Conservation (phyloP, 2,113 vertebrate genomes). For the Lampris incognitus region DNA sequence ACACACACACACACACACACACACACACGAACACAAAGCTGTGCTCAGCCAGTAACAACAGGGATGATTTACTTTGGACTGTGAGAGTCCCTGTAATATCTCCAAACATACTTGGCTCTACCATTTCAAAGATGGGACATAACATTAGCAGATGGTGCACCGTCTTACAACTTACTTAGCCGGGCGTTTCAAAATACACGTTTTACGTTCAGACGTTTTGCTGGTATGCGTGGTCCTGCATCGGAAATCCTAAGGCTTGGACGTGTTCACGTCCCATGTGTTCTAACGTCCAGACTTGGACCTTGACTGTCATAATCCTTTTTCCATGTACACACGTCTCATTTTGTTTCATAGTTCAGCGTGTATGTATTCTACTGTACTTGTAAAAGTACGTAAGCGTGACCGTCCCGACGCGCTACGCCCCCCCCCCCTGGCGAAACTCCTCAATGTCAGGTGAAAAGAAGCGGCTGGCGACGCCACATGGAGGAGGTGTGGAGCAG, state of each 20-base stretch:
- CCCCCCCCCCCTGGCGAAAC: no score
- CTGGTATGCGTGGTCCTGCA: slow-evolving; percentile 7
- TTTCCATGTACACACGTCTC: not conserved
- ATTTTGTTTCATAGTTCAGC: no score
- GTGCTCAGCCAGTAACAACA: slow-evolving; percentile 57
- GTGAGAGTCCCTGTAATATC: slow-evolving; percentile 38
- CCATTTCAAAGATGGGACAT: slow-evolving; percentile 58
- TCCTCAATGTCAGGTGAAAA: no score
- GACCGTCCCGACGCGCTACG: no score
- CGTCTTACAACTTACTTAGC: slow-evolving; percentile 23
- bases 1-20: slow-evolving; percentile 16
- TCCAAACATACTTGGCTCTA: slow-evolving; percentile 51
- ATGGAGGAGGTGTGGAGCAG: no score
- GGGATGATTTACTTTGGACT: slow-evolving; percentile 62
- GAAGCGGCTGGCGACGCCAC: no score
- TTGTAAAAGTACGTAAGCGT: no score
- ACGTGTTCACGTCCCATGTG: slow-evolving; percentile 13
- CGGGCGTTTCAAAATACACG: slow-evolving; percentile 25
- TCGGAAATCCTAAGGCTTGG: slow-evolving; percentile 33
- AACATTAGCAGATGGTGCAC: slow-evolving; percentile 62
- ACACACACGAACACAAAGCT: slow-evolving; percentile 6
- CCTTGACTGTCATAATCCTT: slow-evolving; percentile 11
- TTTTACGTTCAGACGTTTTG: slow-evolving; percentile 20
- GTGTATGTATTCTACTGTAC: no score
- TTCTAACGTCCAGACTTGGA: slow-evolving; percentile 21